phyloP scores from a whole-genome alignment of 1,140 invertebrate species.

The Fopius arisanus region DNA sequence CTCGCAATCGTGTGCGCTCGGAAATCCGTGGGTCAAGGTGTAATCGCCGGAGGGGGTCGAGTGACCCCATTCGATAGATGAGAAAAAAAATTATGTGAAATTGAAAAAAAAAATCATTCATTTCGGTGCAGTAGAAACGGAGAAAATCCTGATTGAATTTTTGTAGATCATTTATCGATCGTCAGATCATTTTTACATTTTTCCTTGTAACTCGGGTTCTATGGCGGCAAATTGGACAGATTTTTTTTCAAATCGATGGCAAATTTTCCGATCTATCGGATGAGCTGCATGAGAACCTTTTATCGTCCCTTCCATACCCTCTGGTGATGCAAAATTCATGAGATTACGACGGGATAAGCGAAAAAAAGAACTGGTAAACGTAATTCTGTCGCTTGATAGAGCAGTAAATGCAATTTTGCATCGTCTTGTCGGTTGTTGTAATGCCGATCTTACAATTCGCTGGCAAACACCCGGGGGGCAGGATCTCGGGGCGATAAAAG shows the following conservation, averaged over 20 bases:
- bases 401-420: slow-evolving; percentile 9
- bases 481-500: slow-evolving; percentile 12
- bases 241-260: too few species aligned
- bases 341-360: background rate
- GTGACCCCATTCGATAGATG: background rate
- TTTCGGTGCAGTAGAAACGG: background rate
- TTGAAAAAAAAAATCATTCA: background rate
- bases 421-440: slow-evolving; percentile 4
- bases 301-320: background rate
- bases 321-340: background rate
- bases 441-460: background rate
- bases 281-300: too few species aligned
- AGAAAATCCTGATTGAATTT: background rate
- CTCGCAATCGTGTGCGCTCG: too few species aligned
- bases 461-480: slow-evolving; percentile 11
- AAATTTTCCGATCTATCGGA: too few species aligned
- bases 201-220: background rate
- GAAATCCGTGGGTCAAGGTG: too few species aligned
- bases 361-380: background rate
- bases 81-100: background rate
- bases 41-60: background rate
- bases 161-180: background rate
- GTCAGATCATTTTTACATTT: background rate
- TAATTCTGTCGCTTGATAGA: background rate
- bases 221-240: background rate